Conservation (phyloP, 2,113 vertebrate genomes). For the Bagarius yarrelli region DNA sequence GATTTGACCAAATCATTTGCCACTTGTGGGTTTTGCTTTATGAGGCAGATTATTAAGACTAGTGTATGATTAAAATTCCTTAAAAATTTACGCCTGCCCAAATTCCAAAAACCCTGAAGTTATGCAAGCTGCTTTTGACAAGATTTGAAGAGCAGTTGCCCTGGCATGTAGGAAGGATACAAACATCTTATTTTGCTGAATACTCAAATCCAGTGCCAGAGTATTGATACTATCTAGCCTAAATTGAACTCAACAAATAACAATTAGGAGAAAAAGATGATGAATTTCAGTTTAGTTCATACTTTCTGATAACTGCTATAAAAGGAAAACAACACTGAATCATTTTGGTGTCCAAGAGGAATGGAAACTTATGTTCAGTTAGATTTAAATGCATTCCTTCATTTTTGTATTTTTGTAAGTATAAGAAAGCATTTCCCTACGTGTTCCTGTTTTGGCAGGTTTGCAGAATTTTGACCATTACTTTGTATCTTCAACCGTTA, state of each 20-base stretch:
- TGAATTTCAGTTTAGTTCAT: not conserved
- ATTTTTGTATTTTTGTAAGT: not conserved
- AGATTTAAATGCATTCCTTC: not conserved
- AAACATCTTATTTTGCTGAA: not conserved
- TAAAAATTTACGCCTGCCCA: conserved; percentile 2
- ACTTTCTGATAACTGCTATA: not conserved
- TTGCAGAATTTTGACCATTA: not conserved
- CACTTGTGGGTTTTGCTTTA: not conserved
- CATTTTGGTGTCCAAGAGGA: not conserved
- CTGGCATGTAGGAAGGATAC: not conserved
- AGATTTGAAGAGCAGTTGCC: not conserved
- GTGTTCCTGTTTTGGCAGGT: not conserved
- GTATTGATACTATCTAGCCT: not conserved
- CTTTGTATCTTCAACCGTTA: not conserved
- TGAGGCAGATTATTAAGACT: not conserved
- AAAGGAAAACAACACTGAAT: not conserved
- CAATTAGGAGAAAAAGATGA: not conserved
- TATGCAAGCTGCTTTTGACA: conserved; percentile 13
- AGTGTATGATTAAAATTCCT: not conserved
- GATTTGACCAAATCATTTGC: not conserved
- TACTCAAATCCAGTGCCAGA: not conserved
- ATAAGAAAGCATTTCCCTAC: not conserved
- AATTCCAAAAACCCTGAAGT: conserved; percentile 19
- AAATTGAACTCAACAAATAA: not conserved
- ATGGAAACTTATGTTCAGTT: not conserved